Evolutionary conservation across 2,888 invertebrate species (phyloP).

Genomic region (Incurvaria masculella): DNA sequence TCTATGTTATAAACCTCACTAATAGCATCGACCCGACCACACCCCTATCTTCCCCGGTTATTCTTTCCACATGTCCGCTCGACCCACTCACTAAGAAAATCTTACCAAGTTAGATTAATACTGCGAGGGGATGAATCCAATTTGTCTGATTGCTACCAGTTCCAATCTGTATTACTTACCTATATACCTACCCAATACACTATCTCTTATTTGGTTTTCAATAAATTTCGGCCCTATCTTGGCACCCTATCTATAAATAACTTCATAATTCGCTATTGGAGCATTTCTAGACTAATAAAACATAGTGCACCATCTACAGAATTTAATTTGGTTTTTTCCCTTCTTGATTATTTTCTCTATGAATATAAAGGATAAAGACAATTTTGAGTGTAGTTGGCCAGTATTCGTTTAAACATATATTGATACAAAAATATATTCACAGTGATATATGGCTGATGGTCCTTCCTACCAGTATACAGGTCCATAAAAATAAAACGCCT

Average conservation of each 20-base stretch:
- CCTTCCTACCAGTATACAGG: too few relatives aligned
- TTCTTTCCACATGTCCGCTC: not conserved
- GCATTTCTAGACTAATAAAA: slow-evolving; percentile 11
- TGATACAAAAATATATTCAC: too few relatives aligned
- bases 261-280: too few relatives aligned
- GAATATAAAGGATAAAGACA: too few relatives aligned
- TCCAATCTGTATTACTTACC: slow-evolving; percentile 32
- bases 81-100: slow-evolving; percentile 40
- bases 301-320: slow-evolving; percentile 3
- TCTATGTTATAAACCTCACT: too few relatives aligned
- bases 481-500: too few relatives aligned
- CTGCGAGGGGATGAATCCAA: slow-evolving; percentile 52
- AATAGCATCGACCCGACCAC: not conserved
- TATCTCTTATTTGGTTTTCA: slow-evolving; percentile 31
- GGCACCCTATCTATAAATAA: slow-evolving; percentile 51
- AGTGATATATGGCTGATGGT: too few relatives aligned
- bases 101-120: slow-evolving; percentile 50
- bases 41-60: not conserved
- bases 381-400: too few relatives aligned
- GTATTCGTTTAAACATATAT: too few relatives aligned
- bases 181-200: not conserved
- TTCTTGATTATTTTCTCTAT: slow-evolving; percentile 16
- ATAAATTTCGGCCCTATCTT: slow-evolving; percentile 53
- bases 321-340: slow-evolving; percentile 6
- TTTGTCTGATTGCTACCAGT: slow-evolving; percentile 57